Conservation (phyloP, 2,888 invertebrate genomes). For the Hymenopus coronatus region DNA sequence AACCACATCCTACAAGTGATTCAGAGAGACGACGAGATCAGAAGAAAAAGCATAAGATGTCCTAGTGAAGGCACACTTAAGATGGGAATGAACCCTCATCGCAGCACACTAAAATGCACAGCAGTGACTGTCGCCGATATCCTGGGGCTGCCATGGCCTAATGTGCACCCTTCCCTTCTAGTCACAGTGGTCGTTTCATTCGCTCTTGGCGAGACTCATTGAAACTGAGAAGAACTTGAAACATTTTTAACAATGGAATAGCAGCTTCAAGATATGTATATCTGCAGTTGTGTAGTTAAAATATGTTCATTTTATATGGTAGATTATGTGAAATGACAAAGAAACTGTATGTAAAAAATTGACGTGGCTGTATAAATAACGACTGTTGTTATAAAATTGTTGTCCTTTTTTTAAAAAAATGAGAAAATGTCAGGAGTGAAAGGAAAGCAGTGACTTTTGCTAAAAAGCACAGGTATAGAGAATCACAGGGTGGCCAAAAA, state of each 20-base stretch:
- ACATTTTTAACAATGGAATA: neutral
- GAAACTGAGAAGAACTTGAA: neutral
- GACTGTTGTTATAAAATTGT: neutral
- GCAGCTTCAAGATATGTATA: neutral
- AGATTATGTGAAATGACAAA: neutral
- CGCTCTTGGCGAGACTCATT: neutral
- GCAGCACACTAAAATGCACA: neutral
- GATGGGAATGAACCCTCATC: neutral
- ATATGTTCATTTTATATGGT: neutral
- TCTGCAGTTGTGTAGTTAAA: neutral
- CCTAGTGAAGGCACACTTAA: conserved; percentile 31
- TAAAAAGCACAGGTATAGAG: neutral
- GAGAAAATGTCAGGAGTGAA: neutral
- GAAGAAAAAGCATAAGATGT: conserved; percentile 65
- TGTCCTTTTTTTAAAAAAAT: neutral
- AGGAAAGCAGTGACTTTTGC: neutral
- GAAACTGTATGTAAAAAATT: neutral
- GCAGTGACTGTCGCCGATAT: neutral
- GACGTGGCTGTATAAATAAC: neutral
- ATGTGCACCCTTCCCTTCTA: neutral
- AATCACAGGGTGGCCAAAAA: neutral
- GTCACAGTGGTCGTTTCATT: neutral
- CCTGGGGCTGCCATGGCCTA: neutral
- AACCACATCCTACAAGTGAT: conserved; percentile 58
- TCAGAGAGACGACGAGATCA: conserved; percentile 55